These are phyloP conservation scores for Chunga burmeisteri DNA, from an alignment of 2,113 vertebrate species.

Conservation along the genomic window DNA sequence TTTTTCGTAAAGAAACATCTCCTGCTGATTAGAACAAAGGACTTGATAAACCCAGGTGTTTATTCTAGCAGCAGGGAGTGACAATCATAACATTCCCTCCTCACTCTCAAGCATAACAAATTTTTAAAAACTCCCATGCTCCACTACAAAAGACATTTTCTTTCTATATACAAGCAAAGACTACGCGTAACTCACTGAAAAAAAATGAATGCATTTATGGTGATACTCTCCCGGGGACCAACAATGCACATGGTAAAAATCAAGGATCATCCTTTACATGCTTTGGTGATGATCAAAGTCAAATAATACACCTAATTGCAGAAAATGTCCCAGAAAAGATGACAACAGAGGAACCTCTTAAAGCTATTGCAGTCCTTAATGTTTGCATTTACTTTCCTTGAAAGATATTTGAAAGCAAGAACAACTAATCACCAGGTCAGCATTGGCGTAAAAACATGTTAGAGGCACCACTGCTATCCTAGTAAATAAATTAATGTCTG, in stretches of 20 bases:
- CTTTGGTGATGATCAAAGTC: not conserved
- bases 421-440: not conserved
- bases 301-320: not conserved
- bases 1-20: not conserved
- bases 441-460: not conserved
- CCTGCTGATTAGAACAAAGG: constrained; percentile 9
- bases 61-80: not conserved
- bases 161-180: not conserved
- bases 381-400: not conserved
- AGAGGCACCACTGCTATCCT: not conserved
- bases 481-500: not conserved
- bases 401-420: not conserved
- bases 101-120: not conserved
- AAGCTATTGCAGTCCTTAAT: not conserved
- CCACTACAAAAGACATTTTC: not conserved
- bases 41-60: constrained; percentile 17
- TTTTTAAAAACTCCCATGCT: not conserved
- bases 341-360: not conserved
- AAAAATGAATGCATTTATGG: not conserved
- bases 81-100: not conserved
- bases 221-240: not conserved
- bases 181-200: not conserved
- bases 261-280: not conserved
- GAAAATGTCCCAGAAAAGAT: not conserved
- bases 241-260: not conserved